Evolutionary conservation across 2,797 vertebrate genomes (phyloP).

Genomic region (Micrastur ruficollis): DNA sequence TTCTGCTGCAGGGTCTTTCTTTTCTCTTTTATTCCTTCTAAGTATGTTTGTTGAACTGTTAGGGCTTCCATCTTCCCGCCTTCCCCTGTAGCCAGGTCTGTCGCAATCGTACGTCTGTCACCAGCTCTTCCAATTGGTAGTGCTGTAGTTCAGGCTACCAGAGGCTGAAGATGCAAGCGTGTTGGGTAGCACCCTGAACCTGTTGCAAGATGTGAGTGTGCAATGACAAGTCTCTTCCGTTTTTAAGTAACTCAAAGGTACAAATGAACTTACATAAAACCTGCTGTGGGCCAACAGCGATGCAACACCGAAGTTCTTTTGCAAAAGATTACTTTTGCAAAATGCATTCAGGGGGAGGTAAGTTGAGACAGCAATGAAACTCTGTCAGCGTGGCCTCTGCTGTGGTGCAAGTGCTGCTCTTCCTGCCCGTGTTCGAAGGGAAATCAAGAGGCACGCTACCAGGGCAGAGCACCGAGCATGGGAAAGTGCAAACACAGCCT

Average conservation of each 20-base stretch:
- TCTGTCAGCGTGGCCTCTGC: accelerated
- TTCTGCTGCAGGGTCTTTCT: not conserved
- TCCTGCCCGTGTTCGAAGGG: not conserved
- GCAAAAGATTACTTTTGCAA: not conserved
- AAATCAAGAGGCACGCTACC: accelerated
- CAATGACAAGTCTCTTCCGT: not conserved
- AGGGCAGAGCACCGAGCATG: accelerated
- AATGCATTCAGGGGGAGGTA: not conserved
- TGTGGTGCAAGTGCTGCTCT: not conserved
- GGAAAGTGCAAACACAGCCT: not conserved
- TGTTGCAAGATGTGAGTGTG: accelerated
- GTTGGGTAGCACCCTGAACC: not conserved
- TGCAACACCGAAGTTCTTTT: not conserved
- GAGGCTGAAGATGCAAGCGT: not conserved
- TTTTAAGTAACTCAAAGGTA: not conserved
- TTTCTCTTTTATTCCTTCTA: not conserved
- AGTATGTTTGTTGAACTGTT: not conserved
- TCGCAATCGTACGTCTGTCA: not conserved
- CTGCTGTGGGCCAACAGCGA: not conserved
- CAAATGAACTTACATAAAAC: not conserved
- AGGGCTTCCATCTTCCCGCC: not conserved
- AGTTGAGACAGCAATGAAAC: not conserved
- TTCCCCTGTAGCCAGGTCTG: not conserved
- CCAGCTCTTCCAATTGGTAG: not conserved
- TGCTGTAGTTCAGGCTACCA: not conserved